Conservation (phyloP, 2,797 vertebrate species). For the Nyctibius grandis region DNA sequence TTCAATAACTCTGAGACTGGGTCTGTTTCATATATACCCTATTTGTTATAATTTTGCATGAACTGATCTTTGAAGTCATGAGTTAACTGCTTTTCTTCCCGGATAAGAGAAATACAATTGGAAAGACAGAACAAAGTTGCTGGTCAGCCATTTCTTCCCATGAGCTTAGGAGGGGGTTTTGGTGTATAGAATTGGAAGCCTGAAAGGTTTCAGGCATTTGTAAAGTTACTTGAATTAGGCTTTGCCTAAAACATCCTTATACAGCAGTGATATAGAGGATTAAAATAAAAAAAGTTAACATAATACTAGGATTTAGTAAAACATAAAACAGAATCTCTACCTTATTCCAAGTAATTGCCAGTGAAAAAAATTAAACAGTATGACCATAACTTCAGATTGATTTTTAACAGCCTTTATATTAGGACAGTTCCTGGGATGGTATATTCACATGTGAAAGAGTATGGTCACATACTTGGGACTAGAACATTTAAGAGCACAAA, state of each 20-base stretch:
- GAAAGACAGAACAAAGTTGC: neutral
- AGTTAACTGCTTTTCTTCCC: neutral
- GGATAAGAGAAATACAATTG: neutral
- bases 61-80: neutral
- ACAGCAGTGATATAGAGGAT: neutral
- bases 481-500: neutral
- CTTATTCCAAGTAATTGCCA: neutral
- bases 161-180: neutral
- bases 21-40: neutral
- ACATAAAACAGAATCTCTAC: neutral
- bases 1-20: neutral
- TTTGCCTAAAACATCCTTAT: neutral
- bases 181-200: neutral
- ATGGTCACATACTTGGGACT: neutral
- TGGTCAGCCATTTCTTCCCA: neutral
- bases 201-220: neutral
- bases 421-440: neutral
- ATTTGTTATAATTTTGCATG: neutral
- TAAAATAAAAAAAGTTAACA: neutral
- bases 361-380: neutral
- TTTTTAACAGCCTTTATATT: neutral
- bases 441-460: neutral
- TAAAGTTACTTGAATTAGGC: neutral
- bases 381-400: neutral
- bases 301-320: neutral